Evolutionary conservation across 2,888 invertebrate genomes (phyloP), one percentile per base, ranked within the genome.

Genomic region (Resseliella maxima): DNA sequence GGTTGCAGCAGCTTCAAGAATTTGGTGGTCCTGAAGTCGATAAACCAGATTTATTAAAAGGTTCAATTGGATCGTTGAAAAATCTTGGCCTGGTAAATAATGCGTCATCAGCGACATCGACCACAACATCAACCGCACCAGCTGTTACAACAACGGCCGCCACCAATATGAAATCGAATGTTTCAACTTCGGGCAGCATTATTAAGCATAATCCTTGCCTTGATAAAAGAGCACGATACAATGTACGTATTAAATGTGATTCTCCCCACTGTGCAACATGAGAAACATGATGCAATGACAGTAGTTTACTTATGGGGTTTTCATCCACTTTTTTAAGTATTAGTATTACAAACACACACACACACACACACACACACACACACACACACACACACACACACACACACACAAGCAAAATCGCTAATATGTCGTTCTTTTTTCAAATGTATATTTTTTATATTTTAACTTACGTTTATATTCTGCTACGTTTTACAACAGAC

Each of bases 21-120:
- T 95, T 96, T 88, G 95, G 96, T 24, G 95, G 95, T 0, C 95
- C 96, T 0, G 95, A 96, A 91, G 94, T 95, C 85, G 96, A 96
- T 89, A 96, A 95, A 88, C 96, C 97, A 0, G 97, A 97, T 91
- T 92, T 96, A 86, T 92, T 97, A 41, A 95, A 96, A 90, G 95
- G 95, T 6, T 95, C 95, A 27, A 93, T 94, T 64, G 94, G 94
- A 24, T 95, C 94, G 0, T 91, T 93, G 89, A 94, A 92, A 91
- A 93, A 89, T 91, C 92, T 90, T 89, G 93, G 89, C 88, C 92
- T 91, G 89, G 45, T 31, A 6, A 45, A 45, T 31, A 36, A 27
- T 8, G 31, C 85, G 15, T 31, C 38, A 27, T n/a, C 41, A n/a
- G 38, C 41, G 27, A 85, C 85, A 24, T 45, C 85, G 18, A 85